Conservation (phyloP, 2,113 vertebrate genomes). For the Excalfactoria chinensis region DNA sequence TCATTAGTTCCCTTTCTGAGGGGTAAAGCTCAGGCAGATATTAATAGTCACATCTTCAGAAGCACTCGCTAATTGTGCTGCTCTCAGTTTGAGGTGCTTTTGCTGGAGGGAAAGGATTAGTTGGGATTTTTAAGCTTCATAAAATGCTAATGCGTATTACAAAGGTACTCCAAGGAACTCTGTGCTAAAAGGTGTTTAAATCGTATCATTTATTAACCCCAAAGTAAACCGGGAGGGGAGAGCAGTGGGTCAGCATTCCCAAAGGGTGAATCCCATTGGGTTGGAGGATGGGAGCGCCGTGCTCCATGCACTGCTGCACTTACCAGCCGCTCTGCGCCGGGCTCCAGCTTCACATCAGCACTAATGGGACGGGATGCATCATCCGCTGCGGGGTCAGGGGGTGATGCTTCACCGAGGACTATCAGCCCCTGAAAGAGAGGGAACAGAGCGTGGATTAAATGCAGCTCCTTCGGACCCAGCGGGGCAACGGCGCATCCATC, state of each 20-base stretch:
- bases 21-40: slow-evolving; percentile 35
- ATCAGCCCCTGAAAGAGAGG: slow-evolving; percentile 85
- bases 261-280: neutral
- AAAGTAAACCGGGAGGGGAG: neutral
- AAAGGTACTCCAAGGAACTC: neutral
- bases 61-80: slow-evolving; percentile 45
- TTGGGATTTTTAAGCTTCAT: slow-evolving; percentile 43
- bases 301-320: slow-evolving; percentile 32
- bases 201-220: neutral
- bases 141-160: slow-evolving; percentile 27
- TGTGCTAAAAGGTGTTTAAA: slow-evolving; percentile 23
- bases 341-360: slow-evolving; percentile 81
- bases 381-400: slow-evolving; percentile 70
- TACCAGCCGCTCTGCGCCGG: slow-evolving; percentile 78
- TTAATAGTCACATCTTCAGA: slow-evolving; percentile 51
- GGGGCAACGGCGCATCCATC: neutral
- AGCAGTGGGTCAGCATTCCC: neutral
- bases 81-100: slow-evolving; percentile 32
- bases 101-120: slow-evolving; percentile 46
- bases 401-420: slow-evolving; percentile 85
- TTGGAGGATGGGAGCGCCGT: neutral
- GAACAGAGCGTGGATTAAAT: slow-evolving; percentile 19
- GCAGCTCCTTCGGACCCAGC: neutral
- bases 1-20: slow-evolving; percentile 35
- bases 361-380: slow-evolving; percentile 66